Conservation (phyloP, 2,888 invertebrate species). For the Hetaerina titia region DNA sequence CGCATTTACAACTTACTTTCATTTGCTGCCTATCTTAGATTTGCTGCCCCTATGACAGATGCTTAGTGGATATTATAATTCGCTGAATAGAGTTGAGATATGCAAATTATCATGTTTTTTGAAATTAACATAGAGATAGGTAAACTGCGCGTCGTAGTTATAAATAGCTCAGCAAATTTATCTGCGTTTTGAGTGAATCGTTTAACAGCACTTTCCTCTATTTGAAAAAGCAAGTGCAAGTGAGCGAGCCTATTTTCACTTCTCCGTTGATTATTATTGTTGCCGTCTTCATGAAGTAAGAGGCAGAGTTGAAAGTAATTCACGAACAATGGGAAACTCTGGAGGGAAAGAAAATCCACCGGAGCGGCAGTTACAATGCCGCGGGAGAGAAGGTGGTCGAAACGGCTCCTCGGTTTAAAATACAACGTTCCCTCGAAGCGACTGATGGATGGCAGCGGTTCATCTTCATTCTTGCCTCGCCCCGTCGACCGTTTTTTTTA, state of each 20-base stretch:
- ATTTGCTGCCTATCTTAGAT: not conserved
- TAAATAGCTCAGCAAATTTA: too few species aligned
- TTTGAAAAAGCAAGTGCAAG: not conserved
- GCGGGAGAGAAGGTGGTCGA: not conserved
- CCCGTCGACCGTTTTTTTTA: not conserved
- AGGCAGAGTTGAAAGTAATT: not conserved
- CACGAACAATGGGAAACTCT: not conserved
- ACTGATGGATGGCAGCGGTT: slow-evolving; percentile 33
- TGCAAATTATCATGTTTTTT: too few species aligned
- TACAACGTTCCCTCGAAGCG: not conserved
- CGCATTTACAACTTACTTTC: too few species aligned
- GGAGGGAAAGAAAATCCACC: not conserved
- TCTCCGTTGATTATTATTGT: not conserved
- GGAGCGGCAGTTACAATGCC: not conserved
- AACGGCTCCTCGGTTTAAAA: not conserved
- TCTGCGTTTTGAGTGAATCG: too few species aligned
- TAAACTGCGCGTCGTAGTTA: too few species aligned
- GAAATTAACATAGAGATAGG: too few species aligned
- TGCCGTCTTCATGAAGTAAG: not conserved
- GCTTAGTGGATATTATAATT: too few species aligned
- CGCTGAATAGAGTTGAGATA: too few species aligned
- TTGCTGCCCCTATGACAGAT: not conserved
- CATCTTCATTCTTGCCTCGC: not conserved
- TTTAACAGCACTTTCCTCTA: too few species aligned
- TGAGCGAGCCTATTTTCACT: not conserved